phyloP scores from a whole-genome alignment of 2,888 invertebrate genomes.

The Scaptodrosophila latifasciaeformis region DNA sequence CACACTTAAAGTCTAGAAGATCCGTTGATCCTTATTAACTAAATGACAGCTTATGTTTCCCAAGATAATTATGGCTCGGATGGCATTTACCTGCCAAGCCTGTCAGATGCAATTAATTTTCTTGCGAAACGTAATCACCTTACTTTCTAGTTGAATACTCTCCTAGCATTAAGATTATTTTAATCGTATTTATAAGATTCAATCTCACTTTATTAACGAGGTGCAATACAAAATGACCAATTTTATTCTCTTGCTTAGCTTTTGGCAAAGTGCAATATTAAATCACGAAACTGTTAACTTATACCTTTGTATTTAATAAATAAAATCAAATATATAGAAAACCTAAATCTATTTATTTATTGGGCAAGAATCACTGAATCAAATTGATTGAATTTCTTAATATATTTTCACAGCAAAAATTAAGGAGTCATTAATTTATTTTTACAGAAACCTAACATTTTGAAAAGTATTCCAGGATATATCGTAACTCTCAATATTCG shows the following conservation, averaged over 20 bases:
- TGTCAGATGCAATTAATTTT: slow-evolving; percentile 35
- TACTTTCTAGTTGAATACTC: slow-evolving; percentile 4
- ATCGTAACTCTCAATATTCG: too few species aligned
- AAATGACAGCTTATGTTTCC: slow-evolving; percentile 64
- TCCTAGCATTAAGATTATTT: slow-evolving; percentile 14
- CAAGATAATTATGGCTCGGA: slow-evolving; percentile 47
- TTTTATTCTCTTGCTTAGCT: slow-evolving; percentile 14
- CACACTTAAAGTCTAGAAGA: too few species aligned
- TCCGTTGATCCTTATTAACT: too few species aligned
- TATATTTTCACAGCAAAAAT: background rate
- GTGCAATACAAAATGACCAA: slow-evolving; percentile 55
- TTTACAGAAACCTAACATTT: too few species aligned
- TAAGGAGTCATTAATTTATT: too few species aligned
- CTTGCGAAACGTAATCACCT: slow-evolving; percentile 69
- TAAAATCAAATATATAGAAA: too few species aligned
- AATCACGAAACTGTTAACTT: too few species aligned
- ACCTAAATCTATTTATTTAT: too few species aligned
- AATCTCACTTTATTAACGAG: slow-evolving; percentile 20
- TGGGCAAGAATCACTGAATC: too few species aligned
- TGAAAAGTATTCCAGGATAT: too few species aligned
- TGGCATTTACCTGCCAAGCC: background rate
- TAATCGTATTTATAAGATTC: slow-evolving; percentile 34
- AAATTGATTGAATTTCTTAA: too few species aligned
- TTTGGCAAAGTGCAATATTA: slow-evolving; percentile 56
- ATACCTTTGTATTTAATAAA: too few species aligned